A percentile compares a stretch with the other conserved stretches of the same genome.
Conservation (phyloP, 2,888 invertebrate species). For the Pammene aurita region DNA sequence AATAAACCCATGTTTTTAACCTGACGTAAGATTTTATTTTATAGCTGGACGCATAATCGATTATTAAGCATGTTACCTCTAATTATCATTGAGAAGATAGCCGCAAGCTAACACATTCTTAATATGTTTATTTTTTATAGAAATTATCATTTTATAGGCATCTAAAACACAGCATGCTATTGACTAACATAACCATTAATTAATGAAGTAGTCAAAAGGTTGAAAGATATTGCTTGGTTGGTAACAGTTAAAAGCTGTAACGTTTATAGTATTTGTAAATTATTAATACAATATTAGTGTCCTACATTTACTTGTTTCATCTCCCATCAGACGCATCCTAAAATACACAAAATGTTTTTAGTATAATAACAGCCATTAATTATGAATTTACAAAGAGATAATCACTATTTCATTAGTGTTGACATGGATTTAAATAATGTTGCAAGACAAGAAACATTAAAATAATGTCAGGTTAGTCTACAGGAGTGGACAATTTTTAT, state of each 20-base stretch:
- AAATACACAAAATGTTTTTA: slow-evolving; percentile 22
- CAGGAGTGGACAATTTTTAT: not conserved
- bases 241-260: not conserved
- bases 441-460: slow-evolving; percentile 1
- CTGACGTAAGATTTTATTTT: slow-evolving; percentile 16
- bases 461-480: slow-evolving; percentile 9
- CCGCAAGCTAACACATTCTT: slow-evolving; percentile 21
- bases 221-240: slow-evolving; percentile 9
- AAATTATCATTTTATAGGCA: slow-evolving; percentile 19
- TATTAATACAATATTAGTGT: slow-evolving; percentile 7
- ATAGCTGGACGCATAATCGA: slow-evolving; percentile 11
- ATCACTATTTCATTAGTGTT: slow-evolving; percentile 36
- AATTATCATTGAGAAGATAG: slow-evolving; percentile 25
- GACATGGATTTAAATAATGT: slow-evolving; percentile 29
- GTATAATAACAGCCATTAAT: slow-evolving; percentile 23
- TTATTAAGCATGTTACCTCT: slow-evolving; percentile 17
- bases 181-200: slow-evolving; percentile 26
- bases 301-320: slow-evolving; percentile 29
- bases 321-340: slow-evolving; percentile 16
- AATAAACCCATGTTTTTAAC: slow-evolving; percentile 20
- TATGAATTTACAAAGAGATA: slow-evolving; percentile 28
- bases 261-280: slow-evolving; percentile 1
- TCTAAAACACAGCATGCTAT: slow-evolving; percentile 16
- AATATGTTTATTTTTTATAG: slow-evolving; percentile 27
- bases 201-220: slow-evolving; percentile 17